Evolutionary conservation across 2,113 vertebrate species (phyloP), one percentile per base, ranked within the genome.

Genomic region (Lagopus leucura): DNA sequence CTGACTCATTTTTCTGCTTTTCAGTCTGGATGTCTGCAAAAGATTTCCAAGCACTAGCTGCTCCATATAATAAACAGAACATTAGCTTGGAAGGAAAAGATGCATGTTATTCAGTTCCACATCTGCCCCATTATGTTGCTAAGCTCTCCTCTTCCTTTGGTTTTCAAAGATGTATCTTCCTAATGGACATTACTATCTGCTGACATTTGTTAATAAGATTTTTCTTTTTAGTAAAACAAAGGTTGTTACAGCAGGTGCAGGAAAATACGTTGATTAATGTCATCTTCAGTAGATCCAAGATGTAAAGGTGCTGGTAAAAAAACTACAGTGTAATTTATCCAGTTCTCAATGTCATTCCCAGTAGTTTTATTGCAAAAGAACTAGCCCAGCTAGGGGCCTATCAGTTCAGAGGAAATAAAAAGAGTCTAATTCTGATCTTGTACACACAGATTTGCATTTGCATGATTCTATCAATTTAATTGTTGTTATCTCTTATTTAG

Each of bases 1-100:
- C 82, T 86, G 88, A 96, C 88, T 88, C 47, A 94, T 27, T 89
- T 43, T 30, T 61, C 42, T 71, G 55, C 47, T 86, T 88, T 94
- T 88, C n/a, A 67, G 47, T 86, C 66, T 91, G 75, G 34, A 86
- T 45, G 38, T 60, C 72, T 91, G 54, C n/a, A 79, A 67, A 71
- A 93, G 77, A 85, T 48, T 66, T 65, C 36, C 28, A 81, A 83
- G 77, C 20, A 45, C n/a, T 89, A 2, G 0, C 36, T 63, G 25
- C 30, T 78, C 19, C 50, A 72, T 45, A 92, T 32, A 86, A 92
- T 61, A 85, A 82, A 88, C 32, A 82, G 57, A 58, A 66, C 2
- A 30, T 57, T 60, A 76, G 6, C 19, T 74, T 74, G 32, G 43
- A 91, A 83, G 34, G 17, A 89, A 83, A 87, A 92, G 16, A 0